A percentile compares a stretch with the other conserved stretches of the same genome.
These are phyloP conservation scores for Drosophila lacertosa DNA, from an alignment of 1,140 invertebrate species.

Conservation along the genomic window DNA sequence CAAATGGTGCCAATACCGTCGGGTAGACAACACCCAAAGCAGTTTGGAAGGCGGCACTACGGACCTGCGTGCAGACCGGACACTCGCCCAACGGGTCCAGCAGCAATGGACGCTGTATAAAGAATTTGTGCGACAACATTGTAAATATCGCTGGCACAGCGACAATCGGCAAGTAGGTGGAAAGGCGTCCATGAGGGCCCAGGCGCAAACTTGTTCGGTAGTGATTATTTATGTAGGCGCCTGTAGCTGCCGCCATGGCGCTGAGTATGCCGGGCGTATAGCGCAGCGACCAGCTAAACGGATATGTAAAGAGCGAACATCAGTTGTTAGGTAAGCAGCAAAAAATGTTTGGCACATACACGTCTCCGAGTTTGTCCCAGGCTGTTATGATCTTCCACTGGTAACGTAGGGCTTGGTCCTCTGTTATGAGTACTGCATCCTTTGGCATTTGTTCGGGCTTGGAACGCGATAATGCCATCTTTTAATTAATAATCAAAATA, in stretches of 20 bases:
- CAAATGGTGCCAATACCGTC: constrained; percentile 82
- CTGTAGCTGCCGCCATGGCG: constrained; percentile 66
- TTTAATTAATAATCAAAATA: constrained; percentile 30
- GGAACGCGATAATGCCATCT: constrained; percentile 61
- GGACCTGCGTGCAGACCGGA: constrained; percentile 83
- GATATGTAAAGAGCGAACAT: constrained; percentile 10
- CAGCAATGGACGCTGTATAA: constrained; percentile 79
- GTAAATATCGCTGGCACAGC: constrained; percentile 83
- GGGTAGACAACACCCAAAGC: constrained; percentile 83
- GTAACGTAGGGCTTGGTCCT: constrained; percentile 84
- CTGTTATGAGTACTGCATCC: constrained; percentile 84
- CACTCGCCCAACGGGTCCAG: constrained; percentile 78
- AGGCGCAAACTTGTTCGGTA: constrained; percentile 82
- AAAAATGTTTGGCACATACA: constrained; percentile 68
- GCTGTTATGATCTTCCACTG: constrained; percentile 83
- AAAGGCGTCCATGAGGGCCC: constrained; percentile 74
- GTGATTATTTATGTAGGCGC: constrained; percentile 84
- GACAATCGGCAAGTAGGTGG: constrained; percentile 84
- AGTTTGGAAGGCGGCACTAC: constrained; percentile 82
- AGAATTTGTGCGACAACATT: constrained; percentile 81
- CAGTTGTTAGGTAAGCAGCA: constrained; percentile 56
- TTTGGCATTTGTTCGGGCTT: constrained; percentile 62
- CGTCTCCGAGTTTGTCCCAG: constrained; percentile 83
- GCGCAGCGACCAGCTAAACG: constrained; percentile 81
- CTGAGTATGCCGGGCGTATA: constrained; percentile 75